A percentile compares a stretch with the other conserved stretches of the same genome.
These are phyloP conservation scores for cattle (Bos taurus) DNA, from an alignment of 2,113 vertebrate genomes.

Conservation along the genomic window ARS-UCD2.0 NC_037331.1:29429001-29429500, in stretches of 20 bases:
- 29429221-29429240: not conserved
- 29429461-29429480: slow-evolving; percentile 42
- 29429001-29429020: not conserved
- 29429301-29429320: not conserved
- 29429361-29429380: slow-evolving; percentile 19
- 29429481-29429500: slow-evolving; percentile 44
- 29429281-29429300: not conserved
- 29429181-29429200: not conserved
- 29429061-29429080: not conserved
- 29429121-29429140: not conserved
- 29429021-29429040: not conserved
- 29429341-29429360: slow-evolving; percentile 11
- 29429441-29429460: slow-evolving; percentile 55
- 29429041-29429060: not conserved
- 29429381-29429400: slow-evolving; percentile 46
- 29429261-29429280: not conserved
- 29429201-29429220: not conserved
- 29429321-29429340: slow-evolving; percentile 26
- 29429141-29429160: not conserved
- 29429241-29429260: slow-evolving; percentile 8
- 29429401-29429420: slow-evolving; percentile 46
- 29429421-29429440: slow-evolving; percentile 53
- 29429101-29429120: not conserved
- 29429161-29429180: not conserved
- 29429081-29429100: not conserved